Conservation (phyloP, 2,888 invertebrate genomes). For the Latheticus oryzae region DNA sequence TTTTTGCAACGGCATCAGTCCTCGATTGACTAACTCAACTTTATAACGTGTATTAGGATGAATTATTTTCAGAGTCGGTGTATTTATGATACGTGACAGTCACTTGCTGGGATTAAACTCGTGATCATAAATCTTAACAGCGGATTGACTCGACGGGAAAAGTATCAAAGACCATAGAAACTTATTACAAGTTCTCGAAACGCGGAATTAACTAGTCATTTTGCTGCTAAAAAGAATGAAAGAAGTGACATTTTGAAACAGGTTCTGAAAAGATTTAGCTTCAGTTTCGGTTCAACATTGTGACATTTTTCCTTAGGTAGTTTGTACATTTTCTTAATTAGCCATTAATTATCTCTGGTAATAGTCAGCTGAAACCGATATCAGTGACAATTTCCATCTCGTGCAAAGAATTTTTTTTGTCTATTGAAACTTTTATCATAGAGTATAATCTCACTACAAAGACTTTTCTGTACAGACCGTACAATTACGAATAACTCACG, state of each 20-base stretch:
- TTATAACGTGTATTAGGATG: constrained; percentile 38
- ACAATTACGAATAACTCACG: constrained; percentile 45
- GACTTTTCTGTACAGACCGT: constrained; percentile 31
- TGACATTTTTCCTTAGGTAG: too few species aligned
- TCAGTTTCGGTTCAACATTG: too few species aligned
- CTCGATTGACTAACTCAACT: constrained; percentile 42
- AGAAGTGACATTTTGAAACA: too few species aligned
- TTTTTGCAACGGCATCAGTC: too few species aligned
- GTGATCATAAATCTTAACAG: constrained; percentile 40
- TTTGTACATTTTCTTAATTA: constrained; percentile 12
- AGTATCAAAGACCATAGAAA: constrained; percentile 30
- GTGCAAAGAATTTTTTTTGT: constrained; percentile 13
- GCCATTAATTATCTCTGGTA: constrained; percentile 19
- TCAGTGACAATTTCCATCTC: constrained; percentile 8
- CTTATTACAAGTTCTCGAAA: constrained; percentile 11
- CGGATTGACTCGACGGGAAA: constrained; percentile 38
- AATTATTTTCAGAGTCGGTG: constrained; percentile 40
- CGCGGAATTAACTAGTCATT: too few species aligned
- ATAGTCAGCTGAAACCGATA: too few species aligned
- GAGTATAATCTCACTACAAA: constrained; percentile 39
- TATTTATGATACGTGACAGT: constrained; percentile 44
- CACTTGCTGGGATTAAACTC: constrained; percentile 42
- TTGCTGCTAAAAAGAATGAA: too few species aligned
- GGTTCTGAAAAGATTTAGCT: too few species aligned
- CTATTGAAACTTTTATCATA: constrained; percentile 36